Percentiles rank a stretch among this genome's conserved stretches.
Evolutionary conservation across 2,888 invertebrate species (phyloP).

Genomic region (Urechis unicinctus): DNA sequence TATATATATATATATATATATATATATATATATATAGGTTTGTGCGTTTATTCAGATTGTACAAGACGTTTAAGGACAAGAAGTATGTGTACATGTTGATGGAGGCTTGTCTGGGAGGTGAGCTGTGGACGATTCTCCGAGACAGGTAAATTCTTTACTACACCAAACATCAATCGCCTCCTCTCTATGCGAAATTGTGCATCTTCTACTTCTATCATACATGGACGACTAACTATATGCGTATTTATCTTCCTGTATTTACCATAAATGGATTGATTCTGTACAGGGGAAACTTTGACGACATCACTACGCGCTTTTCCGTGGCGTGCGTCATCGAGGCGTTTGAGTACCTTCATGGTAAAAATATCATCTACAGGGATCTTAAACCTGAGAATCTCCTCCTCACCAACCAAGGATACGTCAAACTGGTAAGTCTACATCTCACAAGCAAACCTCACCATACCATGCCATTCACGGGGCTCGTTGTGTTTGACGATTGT

Average conservation of each 20-base stretch:
- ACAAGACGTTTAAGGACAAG: constrained; percentile 81
- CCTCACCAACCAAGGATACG: constrained; percentile 86
- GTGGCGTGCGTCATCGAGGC: constrained; percentile 93
- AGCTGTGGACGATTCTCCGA: constrained; percentile 89
- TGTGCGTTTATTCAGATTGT: too few relatives aligned
- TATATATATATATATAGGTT: too few relatives aligned
- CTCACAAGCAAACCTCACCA: neutral
- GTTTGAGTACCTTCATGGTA: constrained; percentile 91
- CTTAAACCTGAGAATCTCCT: constrained; percentile 85
- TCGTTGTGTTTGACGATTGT: neutral
- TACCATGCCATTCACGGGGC: neutral
- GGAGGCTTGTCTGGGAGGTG: constrained; percentile 91
- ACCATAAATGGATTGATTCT: too few relatives aligned
- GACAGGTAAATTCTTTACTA: constrained; percentile 55
- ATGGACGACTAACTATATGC: too few relatives aligned
- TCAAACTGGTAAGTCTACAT: constrained; percentile 64
- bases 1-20: too few relatives aligned
- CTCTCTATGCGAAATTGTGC: too few relatives aligned
- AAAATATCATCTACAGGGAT: constrained; percentile 86
- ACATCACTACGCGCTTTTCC: constrained; percentile 84
- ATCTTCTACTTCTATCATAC: too few relatives aligned
- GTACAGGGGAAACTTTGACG: constrained; percentile 68
- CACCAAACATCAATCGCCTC: neutral
- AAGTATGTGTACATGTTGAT: constrained; percentile 91
- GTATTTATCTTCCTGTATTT: too few relatives aligned